phyloP scores from a whole-genome alignment of 2,888 invertebrate species.

The Apomyelois bistriatella region DNA sequence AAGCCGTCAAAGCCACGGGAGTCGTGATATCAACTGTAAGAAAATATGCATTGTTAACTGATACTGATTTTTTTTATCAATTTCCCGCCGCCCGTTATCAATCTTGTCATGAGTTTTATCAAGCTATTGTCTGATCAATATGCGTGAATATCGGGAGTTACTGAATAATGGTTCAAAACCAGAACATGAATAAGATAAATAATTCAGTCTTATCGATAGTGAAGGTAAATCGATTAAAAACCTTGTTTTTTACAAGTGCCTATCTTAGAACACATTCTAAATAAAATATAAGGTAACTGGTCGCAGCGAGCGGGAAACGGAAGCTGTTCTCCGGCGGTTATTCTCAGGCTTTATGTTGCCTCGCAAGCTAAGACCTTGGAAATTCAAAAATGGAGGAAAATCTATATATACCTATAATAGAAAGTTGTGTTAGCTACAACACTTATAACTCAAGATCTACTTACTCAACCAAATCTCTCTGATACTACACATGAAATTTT shows the following conservation, averaged over 20 bases:
- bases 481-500: no score
- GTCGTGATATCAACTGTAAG: slow-evolving; percentile 36
- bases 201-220: background rate
- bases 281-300: no score
- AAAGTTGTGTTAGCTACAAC: no score
- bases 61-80: slow-evolving; percentile 52
- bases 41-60: slow-evolving; percentile 31
- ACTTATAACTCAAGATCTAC: no score
- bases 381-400: background rate
- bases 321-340: background rate
- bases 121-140: slow-evolving; percentile 59
- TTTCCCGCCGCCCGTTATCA: slow-evolving; percentile 55
- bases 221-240: background rate
- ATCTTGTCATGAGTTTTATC: slow-evolving; percentile 59
- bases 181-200: background rate
- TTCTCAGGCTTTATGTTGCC: background rate
- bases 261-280: background rate
- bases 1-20: slow-evolving; percentile 18
- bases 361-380: background rate
- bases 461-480: no score
- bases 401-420: background rate
- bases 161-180: background rate
- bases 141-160: slow-evolving; percentile 31
- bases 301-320: slow-evolving; percentile 7
- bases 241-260: background rate